Evolutionary conservation across 2,888 invertebrate species (phyloP).

Genomic region (Zaprionus lineosus): DNA sequence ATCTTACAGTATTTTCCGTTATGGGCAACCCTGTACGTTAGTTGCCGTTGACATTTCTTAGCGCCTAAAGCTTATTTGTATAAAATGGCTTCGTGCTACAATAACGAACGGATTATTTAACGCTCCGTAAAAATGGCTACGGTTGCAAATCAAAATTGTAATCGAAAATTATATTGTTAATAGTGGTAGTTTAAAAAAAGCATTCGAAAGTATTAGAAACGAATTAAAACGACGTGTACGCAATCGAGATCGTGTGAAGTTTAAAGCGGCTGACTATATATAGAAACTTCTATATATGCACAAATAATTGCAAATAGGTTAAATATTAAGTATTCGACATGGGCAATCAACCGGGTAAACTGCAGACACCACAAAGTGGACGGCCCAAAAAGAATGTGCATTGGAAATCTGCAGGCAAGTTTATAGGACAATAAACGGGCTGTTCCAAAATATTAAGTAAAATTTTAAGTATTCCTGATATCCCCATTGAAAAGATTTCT

Average conservation of each 20-base stretch:
- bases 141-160: slow-evolving; percentile 49
- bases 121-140: slow-evolving; percentile 75
- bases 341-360: slow-evolving; percentile 87
- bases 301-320: slow-evolving; percentile 70
- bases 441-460: slow-evolving; percentile 14
- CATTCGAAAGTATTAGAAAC: slow-evolving; percentile 33
- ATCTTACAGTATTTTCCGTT: slow-evolving; percentile 18
- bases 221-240: slow-evolving; percentile 40
- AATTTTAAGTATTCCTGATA: slow-evolving; percentile 29
- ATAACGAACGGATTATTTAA: slow-evolving; percentile 80
- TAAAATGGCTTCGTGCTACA: slow-evolving; percentile 45
- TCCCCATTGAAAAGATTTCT: slow-evolving; percentile 30
- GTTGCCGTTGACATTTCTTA: slow-evolving; percentile 60
- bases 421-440: slow-evolving; percentile 2
- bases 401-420: slow-evolving; percentile 92
- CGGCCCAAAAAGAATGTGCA: slow-evolving; percentile 90
- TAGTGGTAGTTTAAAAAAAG: slow-evolving; percentile 19
- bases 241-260: slow-evolving; percentile 52
- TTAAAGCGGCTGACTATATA: slow-evolving; percentile 60
- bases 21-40: slow-evolving; percentile 44
- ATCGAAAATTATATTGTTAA: slow-evolving; percentile 46
- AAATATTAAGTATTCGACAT: slow-evolving; percentile 81
- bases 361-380: slow-evolving; percentile 83
- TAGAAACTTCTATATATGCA: slow-evolving; percentile 70
- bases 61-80: slow-evolving; percentile 55